These are phyloP conservation scores for Xanthia togata DNA, from an alignment of 2,888 invertebrate species.

Conservation along the genomic window DNA sequence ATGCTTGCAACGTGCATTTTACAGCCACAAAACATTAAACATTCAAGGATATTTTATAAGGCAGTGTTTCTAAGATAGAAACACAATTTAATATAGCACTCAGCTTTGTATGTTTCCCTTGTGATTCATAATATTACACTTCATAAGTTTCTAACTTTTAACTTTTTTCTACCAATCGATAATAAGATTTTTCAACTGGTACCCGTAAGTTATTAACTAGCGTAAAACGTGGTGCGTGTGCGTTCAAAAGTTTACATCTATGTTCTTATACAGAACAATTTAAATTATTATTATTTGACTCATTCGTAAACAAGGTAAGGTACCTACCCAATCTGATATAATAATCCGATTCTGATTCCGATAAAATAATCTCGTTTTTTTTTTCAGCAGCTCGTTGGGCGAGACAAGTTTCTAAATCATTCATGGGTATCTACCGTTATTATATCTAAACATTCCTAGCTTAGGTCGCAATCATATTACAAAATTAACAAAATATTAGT, in stretches of 20 bases:
- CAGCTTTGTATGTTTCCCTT: neutral
- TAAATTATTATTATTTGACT: no score
- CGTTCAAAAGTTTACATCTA: neutral
- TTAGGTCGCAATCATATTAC: neutral
- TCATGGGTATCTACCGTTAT: neutral
- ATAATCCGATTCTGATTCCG: neutral
- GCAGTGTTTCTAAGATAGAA: neutral
- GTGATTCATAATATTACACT: neutral
- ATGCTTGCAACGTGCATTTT: neutral
- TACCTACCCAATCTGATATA: neutral
- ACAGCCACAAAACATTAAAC: no score
- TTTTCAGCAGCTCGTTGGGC: neutral
- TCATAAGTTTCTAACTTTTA: constrained; percentile 3
- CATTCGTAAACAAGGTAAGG: neutral
- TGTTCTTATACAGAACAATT: neutral
- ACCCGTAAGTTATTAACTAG: neutral
- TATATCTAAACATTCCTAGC: neutral
- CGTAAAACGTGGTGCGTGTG: constrained; percentile 18
- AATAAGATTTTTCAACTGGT: constrained; percentile 20
- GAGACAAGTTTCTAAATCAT: neutral
- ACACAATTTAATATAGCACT: neutral
- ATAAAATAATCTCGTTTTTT: neutral
- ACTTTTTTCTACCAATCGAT: constrained; percentile 27
- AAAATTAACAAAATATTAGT: neutral
- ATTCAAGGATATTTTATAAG: neutral